phyloP scores from a whole-genome alignment of 2,113 vertebrate species.

The Prionailurus viverrinus region DNA sequence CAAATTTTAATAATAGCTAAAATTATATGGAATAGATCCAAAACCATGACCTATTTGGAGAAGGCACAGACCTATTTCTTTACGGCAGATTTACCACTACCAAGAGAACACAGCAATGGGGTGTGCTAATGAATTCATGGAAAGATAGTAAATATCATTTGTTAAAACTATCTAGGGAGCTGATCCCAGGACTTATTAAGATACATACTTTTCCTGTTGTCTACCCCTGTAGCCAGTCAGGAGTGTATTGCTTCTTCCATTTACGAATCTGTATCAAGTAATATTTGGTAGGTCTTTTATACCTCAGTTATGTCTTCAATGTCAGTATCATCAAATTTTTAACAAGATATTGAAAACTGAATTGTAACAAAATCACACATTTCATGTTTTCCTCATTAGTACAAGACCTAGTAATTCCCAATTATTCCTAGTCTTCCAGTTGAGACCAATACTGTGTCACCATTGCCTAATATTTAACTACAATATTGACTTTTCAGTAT shows the following conservation, averaged over 20 bases:
- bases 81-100: neutral
- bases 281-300: neutral
- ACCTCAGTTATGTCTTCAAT: neutral
- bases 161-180: neutral
- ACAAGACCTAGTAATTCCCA: neutral
- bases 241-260: neutral
- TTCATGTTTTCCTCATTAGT: neutral
- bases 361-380: neutral
- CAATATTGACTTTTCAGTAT: neutral
- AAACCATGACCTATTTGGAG: neutral
- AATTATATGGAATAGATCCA: neutral
- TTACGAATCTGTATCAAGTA: neutral
- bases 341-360: neutral
- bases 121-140: neutral
- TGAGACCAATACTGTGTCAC: neutral
- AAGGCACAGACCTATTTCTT: neutral
- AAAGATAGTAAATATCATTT: neutral
- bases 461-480: neutral
- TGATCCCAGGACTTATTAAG: neutral
- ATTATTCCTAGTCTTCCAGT: neutral
- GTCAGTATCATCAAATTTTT: neutral
- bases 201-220: neutral
- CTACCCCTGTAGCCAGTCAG: neutral
- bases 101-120: neutral
- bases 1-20: neutral